These are phyloP conservation scores for Camponotus fellah DNA, from an alignment of 2,888 invertebrate genomes.

Conservation along the genomic window DNA sequence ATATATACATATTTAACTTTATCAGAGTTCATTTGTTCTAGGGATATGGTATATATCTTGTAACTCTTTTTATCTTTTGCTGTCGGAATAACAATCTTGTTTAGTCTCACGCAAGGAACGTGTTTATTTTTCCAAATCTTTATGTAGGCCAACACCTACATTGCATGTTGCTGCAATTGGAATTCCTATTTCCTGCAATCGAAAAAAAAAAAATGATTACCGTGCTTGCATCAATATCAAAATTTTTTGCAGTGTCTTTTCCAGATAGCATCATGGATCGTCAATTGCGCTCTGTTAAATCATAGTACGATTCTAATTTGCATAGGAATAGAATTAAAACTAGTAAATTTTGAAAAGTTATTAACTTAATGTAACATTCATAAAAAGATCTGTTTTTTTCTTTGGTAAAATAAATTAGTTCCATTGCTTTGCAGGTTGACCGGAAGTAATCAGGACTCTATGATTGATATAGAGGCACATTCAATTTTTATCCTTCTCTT, in stretches of 20 bases:
- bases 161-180: conserved; percentile 27
- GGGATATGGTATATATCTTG: conserved; percentile 53
- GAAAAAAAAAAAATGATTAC: conserved; percentile 43
- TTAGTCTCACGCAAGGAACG: conserved; percentile 54
- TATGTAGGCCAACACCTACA: conserved; percentile 31
- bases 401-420: conserved; percentile 77
- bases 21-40: conserved; percentile 65
- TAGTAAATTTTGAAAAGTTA: conserved; percentile 50
- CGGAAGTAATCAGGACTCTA: conserved; percentile 81
- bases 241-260: conserved; percentile 67
- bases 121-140: conserved; percentile 59
- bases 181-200: conserved; percentile 33
- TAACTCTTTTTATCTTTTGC: conserved; percentile 28
- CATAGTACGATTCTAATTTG: conserved; percentile 79
- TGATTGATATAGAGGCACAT: conserved; percentile 82
- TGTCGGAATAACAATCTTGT: conserved; percentile 46
- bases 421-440: conserved; percentile 83
- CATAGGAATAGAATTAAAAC: conserved; percentile 72
- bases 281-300: conserved; percentile 78
- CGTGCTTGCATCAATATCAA: conserved; percentile 46
- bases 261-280: conserved; percentile 59
- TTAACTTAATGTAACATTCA: conserved; percentile 27
- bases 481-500: conserved; percentile 58
- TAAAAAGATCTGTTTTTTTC: conserved; percentile 52
- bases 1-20: conserved; percentile 49